Percentiles rank a stretch among this genome's conserved stretches.
phyloP scores from a whole-genome alignment of 2,797 vertebrate genomes.

The Eospalax fontanierii region DNA sequence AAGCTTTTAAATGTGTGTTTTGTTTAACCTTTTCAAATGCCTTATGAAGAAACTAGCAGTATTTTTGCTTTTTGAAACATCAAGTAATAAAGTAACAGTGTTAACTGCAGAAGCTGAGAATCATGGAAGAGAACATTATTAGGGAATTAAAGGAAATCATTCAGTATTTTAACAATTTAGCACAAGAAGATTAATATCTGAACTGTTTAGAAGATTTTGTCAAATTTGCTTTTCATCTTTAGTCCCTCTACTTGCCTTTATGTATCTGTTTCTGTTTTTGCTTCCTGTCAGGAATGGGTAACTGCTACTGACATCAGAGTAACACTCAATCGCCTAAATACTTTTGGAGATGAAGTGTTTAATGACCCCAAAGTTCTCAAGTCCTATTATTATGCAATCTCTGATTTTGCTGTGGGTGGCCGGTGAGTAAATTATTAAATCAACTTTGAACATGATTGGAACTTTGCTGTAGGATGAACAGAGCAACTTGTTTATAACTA shows the following conservation, averaged over 20 bases:
- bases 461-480: slow-evolving; percentile 16
- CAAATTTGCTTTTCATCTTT: background rate
- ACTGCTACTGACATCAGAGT: slow-evolving; percentile 98
- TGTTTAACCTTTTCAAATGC: background rate
- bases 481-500: slow-evolving; percentile 7
- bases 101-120: background rate
- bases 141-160: background rate
- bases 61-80: background rate
- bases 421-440: slow-evolving; percentile 91
- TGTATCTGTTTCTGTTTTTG: slow-evolving; percentile 77
- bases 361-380: slow-evolving; percentile 99
- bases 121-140: background rate
- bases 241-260: background rate
- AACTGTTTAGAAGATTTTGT: background rate
- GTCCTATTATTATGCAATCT: slow-evolving; percentile 99
- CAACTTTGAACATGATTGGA: background rate
- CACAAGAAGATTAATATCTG: background rate
- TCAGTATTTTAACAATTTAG: background rate
- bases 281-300: slow-evolving; percentile 95
- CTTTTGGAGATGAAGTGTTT: slow-evolving; percentile 99
- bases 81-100: background rate
- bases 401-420: slow-evolving; percentile 98
- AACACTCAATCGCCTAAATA: slow-evolving; percentile 98
- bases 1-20: background rate
- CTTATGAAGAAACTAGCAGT: slow-evolving; percentile 14